Conservation (phyloP, 2,888 invertebrate species). For the Heliconius hortense region DNA sequence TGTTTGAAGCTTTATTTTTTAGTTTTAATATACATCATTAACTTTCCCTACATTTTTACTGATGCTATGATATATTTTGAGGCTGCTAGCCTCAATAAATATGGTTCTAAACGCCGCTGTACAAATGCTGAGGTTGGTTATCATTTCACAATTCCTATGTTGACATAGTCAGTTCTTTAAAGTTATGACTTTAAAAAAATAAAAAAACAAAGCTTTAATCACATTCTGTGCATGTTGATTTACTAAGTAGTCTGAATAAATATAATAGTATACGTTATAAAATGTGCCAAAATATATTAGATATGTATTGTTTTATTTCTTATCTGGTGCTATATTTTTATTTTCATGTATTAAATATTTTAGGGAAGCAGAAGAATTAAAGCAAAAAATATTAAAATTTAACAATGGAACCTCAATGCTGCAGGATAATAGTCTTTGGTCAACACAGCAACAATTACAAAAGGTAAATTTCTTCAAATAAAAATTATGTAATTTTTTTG, state of each 20-base stretch:
- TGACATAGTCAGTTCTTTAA: neutral
- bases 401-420: slow-evolving; percentile 80
- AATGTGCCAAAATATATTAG: neutral
- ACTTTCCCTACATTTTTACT: slow-evolving; percentile 50
- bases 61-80: slow-evolving; percentile 77
- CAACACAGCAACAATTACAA: slow-evolving; percentile 74
- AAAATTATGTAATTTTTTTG: slow-evolving; percentile 6
- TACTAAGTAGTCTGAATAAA: neutral
- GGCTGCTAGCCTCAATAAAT: slow-evolving; percentile 78
- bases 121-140: slow-evolving; percentile 86
- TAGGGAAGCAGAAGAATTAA: slow-evolving; percentile 89
- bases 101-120: slow-evolving; percentile 90
- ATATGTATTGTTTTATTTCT: neutral
- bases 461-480: slow-evolving; percentile 56
- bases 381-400: slow-evolving; percentile 85
- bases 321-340: neutral
- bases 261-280: neutral
- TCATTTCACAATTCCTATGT: slow-evolving; percentile 18
- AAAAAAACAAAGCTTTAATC: neutral
- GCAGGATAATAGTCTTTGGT: slow-evolving; percentile 72
- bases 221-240: neutral
- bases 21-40: slow-evolving; percentile 25
- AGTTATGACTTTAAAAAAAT: neutral
- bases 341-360: slow-evolving; percentile 3
- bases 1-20: slow-evolving; percentile 67